Evolutionary conservation across 2,888 invertebrate species (phyloP), one percentile per base, ranked within the genome.

Genomic region (Nomada flava): DNA sequence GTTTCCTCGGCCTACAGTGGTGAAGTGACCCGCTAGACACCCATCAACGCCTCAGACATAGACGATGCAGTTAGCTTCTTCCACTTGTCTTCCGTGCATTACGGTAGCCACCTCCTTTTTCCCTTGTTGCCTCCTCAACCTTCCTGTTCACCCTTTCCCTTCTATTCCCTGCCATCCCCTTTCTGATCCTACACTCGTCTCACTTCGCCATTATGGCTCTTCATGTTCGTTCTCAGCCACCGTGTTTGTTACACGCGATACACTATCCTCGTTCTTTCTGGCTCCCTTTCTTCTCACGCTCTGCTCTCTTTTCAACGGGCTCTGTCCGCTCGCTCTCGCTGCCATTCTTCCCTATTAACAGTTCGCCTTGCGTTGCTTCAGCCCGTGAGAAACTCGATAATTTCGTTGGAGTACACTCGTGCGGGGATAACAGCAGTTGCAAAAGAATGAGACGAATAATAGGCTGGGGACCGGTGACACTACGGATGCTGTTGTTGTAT

Each of bases 1-100:
- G 87, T 90, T 89, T 88, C 84, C 88, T 87, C 82, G 88, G 84
- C 89, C 87, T 88, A 87, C 91, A 91, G 91, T 91, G 91, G 92
- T 92, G 91, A 92, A 92, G 92, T 92, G 92, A 92, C 91, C 91
- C 89, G 90, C 88, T 89, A 91, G 90, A 91, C 92, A 89, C 90
- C 90, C 90, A 91, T 92, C 92, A 91, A 89, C 91, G 89, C 88
- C 89, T 91, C 86, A 76, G 55, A 85, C 64, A 67, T 26, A 71
- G 74, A 76, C 76, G 70, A 79, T 57, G 68, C 63, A 59, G 82
- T 63, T 71, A 57, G 55, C 72, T 72, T 72, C 72, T 73, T 69
- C 65, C 42, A 20, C 67, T 76, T n/a, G 26, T 64, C 42, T 68
- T 36, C 18, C 50, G 10, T 20, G 55, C 20, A 13, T 57, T 60